Base-by-base conservation (phyloP, 23 tunicate genomes). In the Ascidia mentula region DNA sequence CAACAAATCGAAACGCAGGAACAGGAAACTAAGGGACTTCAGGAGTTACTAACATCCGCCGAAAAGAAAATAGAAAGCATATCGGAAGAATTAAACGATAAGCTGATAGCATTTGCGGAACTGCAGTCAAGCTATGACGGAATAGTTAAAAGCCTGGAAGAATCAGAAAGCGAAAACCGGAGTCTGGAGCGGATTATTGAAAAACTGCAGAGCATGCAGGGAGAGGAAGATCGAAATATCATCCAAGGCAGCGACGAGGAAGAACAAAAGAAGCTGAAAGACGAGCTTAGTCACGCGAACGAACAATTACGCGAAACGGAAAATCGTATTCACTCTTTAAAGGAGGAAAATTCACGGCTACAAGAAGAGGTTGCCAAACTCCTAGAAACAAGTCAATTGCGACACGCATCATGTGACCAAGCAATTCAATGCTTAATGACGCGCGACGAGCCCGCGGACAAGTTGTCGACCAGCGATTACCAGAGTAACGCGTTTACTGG, bases 401-500 rank as follows among this genome's bases (percentile, higher is more conserved):
- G 24, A 53, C 24, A 26, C 24, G 13, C 65, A 53, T 28, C 65
- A 20, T 28, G 65, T 53, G 65, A 53, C 65, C 22, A 20, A 28
- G 65, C 65, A 26, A 53, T 53, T 1, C 65, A 53, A 53, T 53
- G 65, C 24, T 6, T 28, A 53, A 53, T 53, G 4, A 53, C 65
- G 65, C 65, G 24, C 24, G 65, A 53, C 65, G 12, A 26, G 13
- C 24, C 65, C 22, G 65, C 65, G 22, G 65, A 53, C 65, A 53
- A 53, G 65, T 53, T 6, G 37, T 45, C 80, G 69, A 38, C 80
- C 36, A 46, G 35, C 18, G 37, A 46, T 46, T 32, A 30, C 37
- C 45, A 45, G 4, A 45, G 80, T 22, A 45, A 77, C 69, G 37
- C 80, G 60, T 69, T 86, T 78, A 78, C 75, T 70, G 79, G 90